Evolutionary conservation across 2,888 invertebrate genomes (phyloP).

Genomic region (Sminthurides aquaticus): DNA sequence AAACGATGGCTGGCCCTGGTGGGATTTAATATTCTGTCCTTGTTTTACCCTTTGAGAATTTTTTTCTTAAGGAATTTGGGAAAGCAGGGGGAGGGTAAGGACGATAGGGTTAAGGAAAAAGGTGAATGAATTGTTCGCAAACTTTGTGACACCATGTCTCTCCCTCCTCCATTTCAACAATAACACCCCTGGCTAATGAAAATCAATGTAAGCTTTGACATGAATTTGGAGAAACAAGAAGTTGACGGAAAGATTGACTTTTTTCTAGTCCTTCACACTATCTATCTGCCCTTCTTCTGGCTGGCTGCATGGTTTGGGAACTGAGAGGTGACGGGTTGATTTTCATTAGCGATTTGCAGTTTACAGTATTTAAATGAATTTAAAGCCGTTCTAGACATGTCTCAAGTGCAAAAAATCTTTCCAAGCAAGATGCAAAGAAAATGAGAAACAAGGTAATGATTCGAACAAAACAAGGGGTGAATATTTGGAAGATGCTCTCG

Average conservation of each 20-base stretch:
- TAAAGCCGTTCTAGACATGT: too few relatives aligned
- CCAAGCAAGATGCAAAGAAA: too few relatives aligned
- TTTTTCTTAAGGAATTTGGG: neutral
- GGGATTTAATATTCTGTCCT: neutral
- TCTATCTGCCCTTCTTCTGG: neutral
- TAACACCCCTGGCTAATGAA: neutral
- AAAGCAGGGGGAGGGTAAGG: neutral
- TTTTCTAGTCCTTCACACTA: neutral
- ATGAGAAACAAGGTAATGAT: too few relatives aligned
- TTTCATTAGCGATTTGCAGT: too few relatives aligned
- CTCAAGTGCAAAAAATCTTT: too few relatives aligned
- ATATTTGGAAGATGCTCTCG: too few relatives aligned
- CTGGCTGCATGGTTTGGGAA: too few relatives aligned
- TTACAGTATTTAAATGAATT: too few relatives aligned
- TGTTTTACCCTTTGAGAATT: neutral
- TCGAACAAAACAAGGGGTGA: too few relatives aligned
- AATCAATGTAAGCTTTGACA: neutral
- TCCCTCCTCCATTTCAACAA: neutral
- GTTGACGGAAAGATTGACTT: neutral
- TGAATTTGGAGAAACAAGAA: neutral
- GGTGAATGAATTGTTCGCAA: neutral
- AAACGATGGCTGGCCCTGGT: neutral
- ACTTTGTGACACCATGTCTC: conserved; percentile 6
- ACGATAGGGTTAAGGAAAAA: too few relatives aligned
- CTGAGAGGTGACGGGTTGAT: too few relatives aligned